Conservation (phyloP, 2,113 vertebrate genomes). For the Dromiciops gliroides region DNA sequence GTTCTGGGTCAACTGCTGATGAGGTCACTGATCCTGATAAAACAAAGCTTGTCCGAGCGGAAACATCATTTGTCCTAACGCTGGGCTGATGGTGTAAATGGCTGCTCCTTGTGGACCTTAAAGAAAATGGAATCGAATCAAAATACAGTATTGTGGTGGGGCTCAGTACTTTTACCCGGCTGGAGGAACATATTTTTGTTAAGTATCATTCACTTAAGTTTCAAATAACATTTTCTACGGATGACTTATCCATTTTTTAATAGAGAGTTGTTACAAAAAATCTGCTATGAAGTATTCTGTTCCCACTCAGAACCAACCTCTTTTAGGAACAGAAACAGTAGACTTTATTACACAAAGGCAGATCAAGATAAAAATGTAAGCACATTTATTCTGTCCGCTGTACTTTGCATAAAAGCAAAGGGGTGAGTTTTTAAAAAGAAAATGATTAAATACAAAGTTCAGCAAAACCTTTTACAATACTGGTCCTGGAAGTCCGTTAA, state of each 20-base stretch:
- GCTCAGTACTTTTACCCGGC: conserved; percentile 53
- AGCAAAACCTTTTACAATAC: conserved; percentile 5
- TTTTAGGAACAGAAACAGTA: background rate
- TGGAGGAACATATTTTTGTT: conserved; percentile 53
- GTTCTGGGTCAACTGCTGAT: conserved; percentile 96
- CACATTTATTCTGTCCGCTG: background rate
- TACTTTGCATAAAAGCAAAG: background rate
- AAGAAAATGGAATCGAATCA: conserved; percentile 53
- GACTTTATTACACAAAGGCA: background rate
- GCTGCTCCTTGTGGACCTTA: conserved; percentile 78
- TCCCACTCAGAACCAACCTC: conserved; percentile 49
- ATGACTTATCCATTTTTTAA: conserved; percentile 57
- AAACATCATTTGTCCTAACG: conserved; percentile 91
- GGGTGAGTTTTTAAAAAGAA: background rate
- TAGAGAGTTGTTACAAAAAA: conserved; percentile 36
- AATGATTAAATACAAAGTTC: background rate
- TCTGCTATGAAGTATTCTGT: conserved; percentile 38
- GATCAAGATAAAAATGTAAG: background rate
- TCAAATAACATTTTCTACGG: conserved; percentile 69
- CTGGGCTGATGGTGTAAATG: conserved; percentile 85
- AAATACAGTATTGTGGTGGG: conserved; percentile 55
- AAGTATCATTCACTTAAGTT: conserved; percentile 59
- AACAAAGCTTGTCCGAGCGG: conserved; percentile 93
- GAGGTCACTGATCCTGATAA: conserved; percentile 94
- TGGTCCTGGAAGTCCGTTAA: background rate